Evolutionary conservation across 1,140 invertebrate species (phyloP), one percentile per base, ranked within the genome.

Genomic region (Pinna nobilis): DNA sequence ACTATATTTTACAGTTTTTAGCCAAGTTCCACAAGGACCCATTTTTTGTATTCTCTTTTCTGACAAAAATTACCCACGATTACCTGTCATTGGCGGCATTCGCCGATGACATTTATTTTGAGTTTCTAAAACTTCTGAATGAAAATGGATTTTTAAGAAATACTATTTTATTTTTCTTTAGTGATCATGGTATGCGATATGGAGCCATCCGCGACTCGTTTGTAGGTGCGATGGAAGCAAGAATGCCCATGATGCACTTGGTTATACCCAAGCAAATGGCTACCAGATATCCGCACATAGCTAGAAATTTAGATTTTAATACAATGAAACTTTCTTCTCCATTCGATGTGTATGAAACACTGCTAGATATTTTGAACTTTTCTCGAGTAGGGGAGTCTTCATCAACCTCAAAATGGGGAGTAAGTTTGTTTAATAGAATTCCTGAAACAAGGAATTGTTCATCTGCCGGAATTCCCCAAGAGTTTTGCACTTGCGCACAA

Each of bases 141-240:
- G 65, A 82, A 18, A 70, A 70, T 20, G 71, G 74, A 20, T 72
- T 72, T 11, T 77, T 91, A 2, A 86, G 91, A 39, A 88, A 92
- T 76, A 92, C 92, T 0, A 85, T 91, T 0, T 85, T 98, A 0
- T 90, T 98, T 30, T 92, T 97, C 23, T 90, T 97, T 77, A 97
- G 96, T 81, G 97, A 99, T 88, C 97, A 98, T 86, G 97, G 97
- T 77, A 93, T 97, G 82, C 88, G 97, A 33, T 97, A 94, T 90
- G 96, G 96, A 1, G 89, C 90, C 1, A 93, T 96, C 23, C 85
- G 94, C 32, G 86, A 92, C 76, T 97, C 96, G 0, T 94, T 94
- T 84, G 92, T 90, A 64, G 97, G 97, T 0, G 93, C 94, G 86
- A 90, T 97, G 70, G 97, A 99, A 87, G 96, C 98, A 84, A 89